These are phyloP conservation scores for Coregonus clupeaformis DNA, from an alignment of 2,113 vertebrate species.

Conservation along the genomic window DNA sequence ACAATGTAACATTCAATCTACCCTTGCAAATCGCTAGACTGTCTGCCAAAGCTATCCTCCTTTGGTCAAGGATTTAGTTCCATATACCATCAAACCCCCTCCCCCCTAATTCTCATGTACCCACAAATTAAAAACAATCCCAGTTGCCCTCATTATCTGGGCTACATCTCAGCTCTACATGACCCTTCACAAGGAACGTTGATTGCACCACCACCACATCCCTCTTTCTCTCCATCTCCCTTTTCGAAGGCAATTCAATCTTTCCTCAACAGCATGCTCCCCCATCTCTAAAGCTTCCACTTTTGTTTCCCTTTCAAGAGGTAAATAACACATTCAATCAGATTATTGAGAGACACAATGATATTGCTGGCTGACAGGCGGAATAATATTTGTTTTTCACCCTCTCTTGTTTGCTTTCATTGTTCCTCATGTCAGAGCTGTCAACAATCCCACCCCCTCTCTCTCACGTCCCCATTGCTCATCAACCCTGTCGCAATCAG, in stretches of 20 bases:
- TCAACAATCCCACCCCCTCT: constrained; percentile 8
- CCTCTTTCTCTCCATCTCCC: background rate
- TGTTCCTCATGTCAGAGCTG: constrained; percentile 17
- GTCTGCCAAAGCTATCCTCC: constrained; percentile 10
- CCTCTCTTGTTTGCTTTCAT: constrained; percentile 22
- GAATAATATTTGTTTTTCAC: background rate
- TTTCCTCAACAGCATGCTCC: background rate
- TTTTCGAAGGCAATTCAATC: background rate
- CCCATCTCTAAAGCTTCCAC: background rate
- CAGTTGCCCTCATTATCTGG: constrained; percentile 11
- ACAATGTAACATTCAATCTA: background rate
- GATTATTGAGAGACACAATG: constrained; percentile 22
- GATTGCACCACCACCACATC: background rate
- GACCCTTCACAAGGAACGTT: background rate
- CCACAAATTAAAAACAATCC: constrained; percentile 33
- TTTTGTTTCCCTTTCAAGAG: constrained; percentile 23
- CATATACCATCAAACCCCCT: background rate
- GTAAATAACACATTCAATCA: constrained; percentile 33
- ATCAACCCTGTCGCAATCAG: constrained; percentile 3
- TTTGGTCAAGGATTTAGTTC: background rate
- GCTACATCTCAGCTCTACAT: constrained; percentile 9
- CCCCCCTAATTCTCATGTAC: constrained; percentile 16
- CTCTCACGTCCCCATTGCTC: constrained; percentile 2
- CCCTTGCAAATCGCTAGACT: constrained; percentile 5
- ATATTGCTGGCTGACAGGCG: constrained; percentile 15